Evolutionary conservation across 2,113 vertebrate species (phyloP).

Genomic region (Reinhardtius hippoglossoides): DNA sequence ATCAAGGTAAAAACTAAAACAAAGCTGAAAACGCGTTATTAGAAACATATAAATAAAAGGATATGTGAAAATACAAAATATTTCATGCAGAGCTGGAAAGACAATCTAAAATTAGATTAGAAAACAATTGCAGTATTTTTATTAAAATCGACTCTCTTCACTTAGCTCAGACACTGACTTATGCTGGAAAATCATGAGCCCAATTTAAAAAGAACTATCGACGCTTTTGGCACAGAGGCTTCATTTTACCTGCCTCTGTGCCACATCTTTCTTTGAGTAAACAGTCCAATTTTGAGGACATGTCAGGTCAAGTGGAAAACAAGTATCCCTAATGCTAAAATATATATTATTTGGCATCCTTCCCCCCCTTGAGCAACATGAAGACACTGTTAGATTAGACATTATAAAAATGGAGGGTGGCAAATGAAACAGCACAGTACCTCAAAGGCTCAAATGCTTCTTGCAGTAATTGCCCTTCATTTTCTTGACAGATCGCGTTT

Average conservation of each 20-base stretch:
- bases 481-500: conserved; percentile 19
- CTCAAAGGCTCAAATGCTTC: conserved; percentile 37
- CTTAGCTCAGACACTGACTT: background rate
- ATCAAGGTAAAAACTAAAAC: too few relatives aligned
- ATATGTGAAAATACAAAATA: background rate
- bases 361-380: conserved; percentile 32
- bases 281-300: conserved; percentile 72
- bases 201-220: background rate
- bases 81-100: background rate
- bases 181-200: background rate
- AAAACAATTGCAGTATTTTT: background rate
- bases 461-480: conserved; percentile 35
- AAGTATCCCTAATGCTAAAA: conserved; percentile 68
- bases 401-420: conserved; percentile 23
- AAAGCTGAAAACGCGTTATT: background rate
- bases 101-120: background rate
- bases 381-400: conserved; percentile 37
- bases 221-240: conserved; percentile 32
- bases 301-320: conserved; percentile 80
- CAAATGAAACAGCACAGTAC: conserved; percentile 47
- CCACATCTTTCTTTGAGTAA: conserved; percentile 59
- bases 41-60: background rate
- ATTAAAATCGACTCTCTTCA: background rate
- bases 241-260: conserved; percentile 48
- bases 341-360: conserved; percentile 55